Base-by-base conservation (phyloP, 2,888 invertebrate species). In the Orchestes rusci region DNA sequence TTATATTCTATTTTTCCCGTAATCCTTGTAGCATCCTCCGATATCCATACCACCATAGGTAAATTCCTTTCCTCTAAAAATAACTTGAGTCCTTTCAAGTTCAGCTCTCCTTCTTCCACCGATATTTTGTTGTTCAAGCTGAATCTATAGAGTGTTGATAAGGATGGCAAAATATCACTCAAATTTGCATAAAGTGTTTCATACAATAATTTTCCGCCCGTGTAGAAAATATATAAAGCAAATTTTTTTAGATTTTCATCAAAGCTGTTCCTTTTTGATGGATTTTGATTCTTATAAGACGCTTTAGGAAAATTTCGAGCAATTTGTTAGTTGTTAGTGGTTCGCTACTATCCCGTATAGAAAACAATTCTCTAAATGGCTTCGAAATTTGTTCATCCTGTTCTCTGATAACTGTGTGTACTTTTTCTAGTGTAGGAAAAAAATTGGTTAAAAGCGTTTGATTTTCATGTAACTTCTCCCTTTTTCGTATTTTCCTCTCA, bases 191-290 rank as follows among this genome's bases (percentile, higher is more conserved):
- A 16, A n/a, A 23, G 18, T 12, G 37, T 37, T 37, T 37, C 37
- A 27, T 37, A 37, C n/a, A 37, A 27, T 18, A 37, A 18, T 15
- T 39, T 39, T 37, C 32, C 32, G 15, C 32, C 32, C 13, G 32
- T 32, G 32, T 32, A 32, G 10, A 32, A 32, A 15, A 32, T 32
- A 15, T 32, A 32, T 32, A 32, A 16, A 32, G 32, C 32, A 16
- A 32, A 32, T 15, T 32, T 32, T 32, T 32, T 32, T 32, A 32
- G 16, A 15, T 32, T 32, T 10, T 32, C 32, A 32, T 32, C 16
- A 10, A 32, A 32, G 4, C 15, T 32, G 15, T 32, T 32, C 15
- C 16, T 4, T 32, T 32, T 32, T 15, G 13, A 3, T 10, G 15
- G 10, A 32, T 32, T 15, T 13, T 32, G 32, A 15, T 32, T 32